Base-by-base conservation (phyloP, 30 jellyfish, hydroid and myxozoan species). In the Nemopilema nomurai region DNA sequence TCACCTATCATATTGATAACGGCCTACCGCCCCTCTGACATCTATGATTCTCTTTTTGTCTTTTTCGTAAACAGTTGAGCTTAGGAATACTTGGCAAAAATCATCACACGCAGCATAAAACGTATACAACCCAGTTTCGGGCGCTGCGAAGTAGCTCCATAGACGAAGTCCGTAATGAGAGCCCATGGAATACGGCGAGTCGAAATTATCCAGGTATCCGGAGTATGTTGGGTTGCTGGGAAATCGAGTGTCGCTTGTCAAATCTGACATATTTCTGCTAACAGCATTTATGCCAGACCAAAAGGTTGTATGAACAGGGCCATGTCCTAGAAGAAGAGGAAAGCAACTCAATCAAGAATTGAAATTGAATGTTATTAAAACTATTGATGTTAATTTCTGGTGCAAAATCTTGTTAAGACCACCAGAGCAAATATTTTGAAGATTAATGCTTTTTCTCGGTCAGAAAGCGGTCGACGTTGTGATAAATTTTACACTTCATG, bases 171-270 rank as follows among this genome's bases (percentile, higher is more conserved):
- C 98, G 70, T 89, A 88, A 16, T 84, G 63, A 65, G 64, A 8
- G 3, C 93, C 96, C 26, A 80, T 9, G 28, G 28, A 33, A 53
- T 87, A 57, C 1, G 97, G 96, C 0, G 84, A 49, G 33, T 91
- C 98, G 62, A 91, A 87, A 71, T 91, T 91, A 80, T 91, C 98
- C 51, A 81, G 28, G 71, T 17, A 28, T 19, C 98, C 97, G 25
- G 82, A 7, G 16, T 87, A 9, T 25, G 89, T 65, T 63, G 98
- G 98, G 28, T 75, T 70, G 80, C 67, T 69, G 0, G 98, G 98
- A 71, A 81, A 93, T 18, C 98, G 93, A 0, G 77, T 73, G 69
- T 93, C 97, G 29, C 71, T 29, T 4, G 86, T 57, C 20, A 93
- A 65, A 23, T 83, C 94, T 17, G 65, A 28, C 18, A 87, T 31